Percentiles rank a stretch among this genome's conserved stretches.
Conservation (phyloP, 2,888 invertebrate species). For the Scotopteryx bipunctaria region DNA sequence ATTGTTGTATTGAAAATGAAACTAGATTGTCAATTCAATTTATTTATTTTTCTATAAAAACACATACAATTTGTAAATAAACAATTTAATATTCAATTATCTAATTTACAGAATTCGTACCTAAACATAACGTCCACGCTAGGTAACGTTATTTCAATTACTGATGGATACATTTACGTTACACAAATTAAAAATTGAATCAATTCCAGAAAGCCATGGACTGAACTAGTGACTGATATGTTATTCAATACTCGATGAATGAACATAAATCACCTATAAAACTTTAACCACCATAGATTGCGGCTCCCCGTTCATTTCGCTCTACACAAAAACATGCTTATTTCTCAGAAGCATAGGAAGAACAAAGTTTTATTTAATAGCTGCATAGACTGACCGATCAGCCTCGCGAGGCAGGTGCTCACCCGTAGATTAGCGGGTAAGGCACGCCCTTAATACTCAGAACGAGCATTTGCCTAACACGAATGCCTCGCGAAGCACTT, state of each 20-base stretch:
- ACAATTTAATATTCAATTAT: slow-evolving; percentile 80
- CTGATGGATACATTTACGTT: slow-evolving; percentile 29
- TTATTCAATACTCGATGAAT: slow-evolving; percentile 50
- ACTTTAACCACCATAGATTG: slow-evolving; percentile 6
- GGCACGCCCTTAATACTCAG: too few species aligned
- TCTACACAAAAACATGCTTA: neutral
- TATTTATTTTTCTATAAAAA: slow-evolving; percentile 82
- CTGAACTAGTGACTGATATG: slow-evolving; percentile 62
- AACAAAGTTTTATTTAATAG: too few species aligned
- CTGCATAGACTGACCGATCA: too few species aligned
- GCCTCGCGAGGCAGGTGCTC: too few species aligned
- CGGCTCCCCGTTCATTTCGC: neutral
- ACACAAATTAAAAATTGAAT: slow-evolving; percentile 27
- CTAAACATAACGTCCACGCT: slow-evolving; percentile 65
- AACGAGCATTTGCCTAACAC: too few species aligned
- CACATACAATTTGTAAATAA: slow-evolving; percentile 84
- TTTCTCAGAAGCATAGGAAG: too few species aligned
- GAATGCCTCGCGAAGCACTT: too few species aligned
- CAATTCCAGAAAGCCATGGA: slow-evolving; percentile 35
- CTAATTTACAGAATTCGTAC: slow-evolving; percentile 71
- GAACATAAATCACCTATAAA: slow-evolving; percentile 14
- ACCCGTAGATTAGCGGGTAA: too few species aligned
- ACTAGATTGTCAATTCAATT: slow-evolving; percentile 48
- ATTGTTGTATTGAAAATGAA: slow-evolving; percentile 43
- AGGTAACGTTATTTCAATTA: slow-evolving; percentile 38